phyloP scores from a whole-genome alignment of 2,888 invertebrate species.

The Leptinotarsa haldemani region DNA sequence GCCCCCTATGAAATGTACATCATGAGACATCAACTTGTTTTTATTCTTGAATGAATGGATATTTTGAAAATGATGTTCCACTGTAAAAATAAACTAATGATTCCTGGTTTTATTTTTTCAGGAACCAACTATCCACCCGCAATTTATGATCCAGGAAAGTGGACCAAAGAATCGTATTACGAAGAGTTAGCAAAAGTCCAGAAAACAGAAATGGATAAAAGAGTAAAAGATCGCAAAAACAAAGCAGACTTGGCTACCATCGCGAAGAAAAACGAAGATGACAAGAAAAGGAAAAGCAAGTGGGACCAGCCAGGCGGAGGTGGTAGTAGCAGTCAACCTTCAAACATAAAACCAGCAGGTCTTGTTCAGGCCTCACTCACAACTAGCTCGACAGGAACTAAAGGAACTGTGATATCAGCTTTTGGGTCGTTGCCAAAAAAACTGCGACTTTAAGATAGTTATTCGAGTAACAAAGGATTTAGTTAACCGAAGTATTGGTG shows the following conservation, averaged over 20 bases:
- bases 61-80: too few relatives aligned
- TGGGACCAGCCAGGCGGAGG: constrained; percentile 90
- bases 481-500: too few relatives aligned
- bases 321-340: constrained; percentile 62
- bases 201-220: constrained; percentile 90
- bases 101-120: constrained; percentile 42
- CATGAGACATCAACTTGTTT: too few relatives aligned
- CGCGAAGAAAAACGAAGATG: constrained; percentile 74
- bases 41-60: too few relatives aligned
- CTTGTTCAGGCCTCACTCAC: constrained; percentile 81
- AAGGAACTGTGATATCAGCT: constrained; percentile 92
- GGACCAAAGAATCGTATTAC: constrained; percentile 93
- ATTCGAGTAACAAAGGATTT: background rate
- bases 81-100: too few relatives aligned
- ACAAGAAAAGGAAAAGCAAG: constrained; percentile 88
- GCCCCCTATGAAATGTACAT: too few relatives aligned
- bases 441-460: constrained; percentile 58
- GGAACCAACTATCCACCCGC: constrained; percentile 95
- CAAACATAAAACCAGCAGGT: constrained; percentile 74
- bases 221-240: constrained; percentile 90
- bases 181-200: constrained; percentile 92
- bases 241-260: constrained; percentile 89
- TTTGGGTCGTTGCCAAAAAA: constrained; percentile 92
- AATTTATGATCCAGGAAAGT: constrained; percentile 91
- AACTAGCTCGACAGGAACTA: constrained; percentile 87